These are phyloP conservation scores for Idaea aversata DNA, from an alignment of 2,888 invertebrate genomes.

Conservation along the genomic window DNA sequence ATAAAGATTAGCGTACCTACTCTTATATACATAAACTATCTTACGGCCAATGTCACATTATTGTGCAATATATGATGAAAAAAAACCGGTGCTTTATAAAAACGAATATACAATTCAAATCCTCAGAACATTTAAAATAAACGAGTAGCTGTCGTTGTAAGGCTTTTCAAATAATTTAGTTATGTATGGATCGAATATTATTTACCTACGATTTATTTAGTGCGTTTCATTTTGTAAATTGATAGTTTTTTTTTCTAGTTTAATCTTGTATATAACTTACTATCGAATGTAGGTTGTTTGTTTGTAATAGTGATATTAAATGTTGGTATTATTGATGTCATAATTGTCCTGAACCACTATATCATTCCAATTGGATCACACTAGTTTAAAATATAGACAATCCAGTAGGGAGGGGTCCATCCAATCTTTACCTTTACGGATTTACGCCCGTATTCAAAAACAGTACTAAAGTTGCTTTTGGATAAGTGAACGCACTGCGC, in stretches of 20 bases:
- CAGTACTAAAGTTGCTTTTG: too few species aligned
- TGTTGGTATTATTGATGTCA: slow-evolving; percentile 44
- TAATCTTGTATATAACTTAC: slow-evolving; percentile 53
- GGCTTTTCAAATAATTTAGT: slow-evolving; percentile 34
- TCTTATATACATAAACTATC: slow-evolving; percentile 33
- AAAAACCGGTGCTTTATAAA: slow-evolving; percentile 59
- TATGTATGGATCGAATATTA: slow-evolving; percentile 11
- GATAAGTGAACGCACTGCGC: too few species aligned
- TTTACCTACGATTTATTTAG: slow-evolving; percentile 4
- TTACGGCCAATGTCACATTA: slow-evolving; percentile 29
- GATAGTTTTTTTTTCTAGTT: slow-evolving; percentile 38
- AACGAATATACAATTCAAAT: slow-evolving; percentile 44
- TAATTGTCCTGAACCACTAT: slow-evolving; percentile 42
- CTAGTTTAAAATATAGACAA: slow-evolving; percentile 35
- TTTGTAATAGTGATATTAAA: slow-evolving; percentile 54
- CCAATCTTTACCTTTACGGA: too few species aligned
- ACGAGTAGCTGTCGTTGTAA: slow-evolving; percentile 46
- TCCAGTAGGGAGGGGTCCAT: too few species aligned
- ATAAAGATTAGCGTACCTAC: background rate
- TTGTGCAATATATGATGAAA: slow-evolving; percentile 59
- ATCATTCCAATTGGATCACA: slow-evolving; percentile 65
- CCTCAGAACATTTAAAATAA: slow-evolving; percentile 69
- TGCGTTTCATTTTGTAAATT: slow-evolving; percentile 36
- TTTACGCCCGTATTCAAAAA: too few species aligned
- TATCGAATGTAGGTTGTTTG: slow-evolving; percentile 48